Evolutionary conservation across 2,888 invertebrate genomes (phyloP).

Genomic region (Galeopsomyia nigrocyanea): DNA sequence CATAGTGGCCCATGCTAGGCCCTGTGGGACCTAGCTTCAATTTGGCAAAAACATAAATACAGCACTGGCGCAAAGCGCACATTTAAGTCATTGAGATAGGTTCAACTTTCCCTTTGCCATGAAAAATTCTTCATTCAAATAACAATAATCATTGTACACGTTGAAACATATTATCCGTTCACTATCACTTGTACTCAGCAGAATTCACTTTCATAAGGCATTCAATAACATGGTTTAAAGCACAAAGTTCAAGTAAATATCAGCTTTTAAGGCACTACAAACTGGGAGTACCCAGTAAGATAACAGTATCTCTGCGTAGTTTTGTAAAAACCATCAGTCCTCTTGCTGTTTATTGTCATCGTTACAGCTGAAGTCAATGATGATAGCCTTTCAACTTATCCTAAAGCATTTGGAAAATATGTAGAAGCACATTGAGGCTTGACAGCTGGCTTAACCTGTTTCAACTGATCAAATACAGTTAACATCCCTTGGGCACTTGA

Average conservation of each 20-base stretch:
- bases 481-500: not conserved
- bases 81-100: conserved; percentile 42
- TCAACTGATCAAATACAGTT: not conserved
- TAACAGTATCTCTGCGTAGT: conserved; percentile 16
- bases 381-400: conserved; percentile 7
- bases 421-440: conserved; percentile 14
- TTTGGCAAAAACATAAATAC: conserved; percentile 63
- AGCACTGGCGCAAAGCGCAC: conserved; percentile 48
- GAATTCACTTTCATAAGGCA: conserved; percentile 32
- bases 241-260: conserved; percentile 21
- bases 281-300: conserved; percentile 18
- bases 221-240: conserved; percentile 22
- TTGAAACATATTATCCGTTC: not conserved
- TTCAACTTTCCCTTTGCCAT: conserved; percentile 24
- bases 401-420: not conserved
- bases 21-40: conserved; percentile 68
- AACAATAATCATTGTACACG: conserved; percentile 18
- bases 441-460: conserved; percentile 16
- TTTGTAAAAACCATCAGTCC: conserved; percentile 16
- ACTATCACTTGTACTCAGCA: conserved; percentile 1
- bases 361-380: conserved; percentile 15
- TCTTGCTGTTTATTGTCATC: conserved; percentile 32
- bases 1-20: conserved; percentile 71
- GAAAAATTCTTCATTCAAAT: conserved; percentile 29
- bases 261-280: conserved; percentile 29